Conservation (phyloP, 2,797 vertebrate species). For the Ataeniobius toweri region DNA sequence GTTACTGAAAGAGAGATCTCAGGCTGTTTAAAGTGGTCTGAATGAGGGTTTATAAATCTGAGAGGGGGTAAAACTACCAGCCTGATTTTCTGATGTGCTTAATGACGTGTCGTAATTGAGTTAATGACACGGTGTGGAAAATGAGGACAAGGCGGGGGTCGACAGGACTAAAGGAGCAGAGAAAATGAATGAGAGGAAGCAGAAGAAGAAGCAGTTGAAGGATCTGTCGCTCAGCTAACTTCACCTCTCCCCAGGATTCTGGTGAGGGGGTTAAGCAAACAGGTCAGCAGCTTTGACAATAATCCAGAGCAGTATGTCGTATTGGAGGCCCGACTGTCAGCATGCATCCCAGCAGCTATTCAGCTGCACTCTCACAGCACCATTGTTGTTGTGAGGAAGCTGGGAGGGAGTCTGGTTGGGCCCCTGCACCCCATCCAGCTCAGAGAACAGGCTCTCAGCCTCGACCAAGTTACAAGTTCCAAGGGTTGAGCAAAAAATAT, state of each 20-base stretch:
- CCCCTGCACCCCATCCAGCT: background rate
- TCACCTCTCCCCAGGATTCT: slow-evolving; percentile 57
- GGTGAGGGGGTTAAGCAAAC: slow-evolving; percentile 82
- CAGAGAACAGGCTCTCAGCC: background rate
- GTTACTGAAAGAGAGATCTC: background rate
- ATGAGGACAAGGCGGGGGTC: slow-evolving; percentile 16
- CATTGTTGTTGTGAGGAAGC: slow-evolving; percentile 70
- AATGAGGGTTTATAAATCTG: background rate
- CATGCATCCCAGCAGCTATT: slow-evolving; percentile 36
- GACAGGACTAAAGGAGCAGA: slow-evolving; percentile 31
- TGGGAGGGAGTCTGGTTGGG: slow-evolving; percentile 38
- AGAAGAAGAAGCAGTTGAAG: slow-evolving; percentile 14
- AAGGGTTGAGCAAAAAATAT: background rate
- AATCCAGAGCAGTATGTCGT: slow-evolving; percentile 48
- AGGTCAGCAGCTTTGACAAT: slow-evolving; percentile 65
- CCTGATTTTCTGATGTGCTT: background rate
- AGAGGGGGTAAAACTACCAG: background rate
- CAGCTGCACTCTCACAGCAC: slow-evolving; percentile 47
- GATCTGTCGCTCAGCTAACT: slow-evolving; percentile 22
- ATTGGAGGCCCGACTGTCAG: slow-evolving; percentile 31
- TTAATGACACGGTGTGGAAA: background rate
- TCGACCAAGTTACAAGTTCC: background rate
- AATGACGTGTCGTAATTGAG: slow-evolving; percentile 6
- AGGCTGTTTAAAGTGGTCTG: background rate
- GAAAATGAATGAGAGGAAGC: slow-evolving; percentile 7